A percentile compares a stretch with the other conserved stretches of the same genome.
Evolutionary conservation across 2,888 invertebrate species (phyloP).

Genomic region (Rhopalosiphum nymphaeae): DNA sequence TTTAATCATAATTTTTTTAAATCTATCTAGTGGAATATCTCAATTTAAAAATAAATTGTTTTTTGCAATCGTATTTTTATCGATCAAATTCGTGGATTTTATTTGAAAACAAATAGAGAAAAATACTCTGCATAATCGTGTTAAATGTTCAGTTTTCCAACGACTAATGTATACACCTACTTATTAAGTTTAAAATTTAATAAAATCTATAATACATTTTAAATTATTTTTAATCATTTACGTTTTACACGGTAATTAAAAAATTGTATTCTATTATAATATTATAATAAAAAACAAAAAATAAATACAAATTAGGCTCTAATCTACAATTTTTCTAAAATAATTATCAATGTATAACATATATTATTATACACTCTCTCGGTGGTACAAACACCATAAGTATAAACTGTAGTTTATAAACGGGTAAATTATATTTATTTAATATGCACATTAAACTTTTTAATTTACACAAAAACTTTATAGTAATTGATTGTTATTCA

Average conservation of each 20-base stretch:
- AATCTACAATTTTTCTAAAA: neutral
- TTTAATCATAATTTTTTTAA: neutral
- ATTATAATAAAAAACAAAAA: neutral
- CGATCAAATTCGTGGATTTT: neutral
- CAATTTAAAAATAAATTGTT: neutral
- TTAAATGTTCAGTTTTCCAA: neutral
- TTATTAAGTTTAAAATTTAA: neutral
- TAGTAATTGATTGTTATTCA: constrained; percentile 56
- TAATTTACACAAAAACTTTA: constrained; percentile 57
- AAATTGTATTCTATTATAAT: neutral
- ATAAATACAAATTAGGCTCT: neutral
- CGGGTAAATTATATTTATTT: constrained; percentile 46
- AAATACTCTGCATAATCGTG: neutral
- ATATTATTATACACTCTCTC: neutral
- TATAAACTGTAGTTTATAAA: constrained; percentile 25
- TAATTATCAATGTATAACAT: neutral
- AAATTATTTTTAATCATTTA: neutral
- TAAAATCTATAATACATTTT: neutral
- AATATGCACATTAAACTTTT: constrained; percentile 49
- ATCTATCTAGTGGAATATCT: neutral
- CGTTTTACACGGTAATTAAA: neutral
- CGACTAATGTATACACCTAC: neutral
- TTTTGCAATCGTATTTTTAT: neutral
- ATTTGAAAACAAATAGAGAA: neutral
- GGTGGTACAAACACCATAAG: neutral